Base-by-base conservation (phyloP, 2,888 invertebrate genomes). In the Yponomeuta malinellus region DNA sequence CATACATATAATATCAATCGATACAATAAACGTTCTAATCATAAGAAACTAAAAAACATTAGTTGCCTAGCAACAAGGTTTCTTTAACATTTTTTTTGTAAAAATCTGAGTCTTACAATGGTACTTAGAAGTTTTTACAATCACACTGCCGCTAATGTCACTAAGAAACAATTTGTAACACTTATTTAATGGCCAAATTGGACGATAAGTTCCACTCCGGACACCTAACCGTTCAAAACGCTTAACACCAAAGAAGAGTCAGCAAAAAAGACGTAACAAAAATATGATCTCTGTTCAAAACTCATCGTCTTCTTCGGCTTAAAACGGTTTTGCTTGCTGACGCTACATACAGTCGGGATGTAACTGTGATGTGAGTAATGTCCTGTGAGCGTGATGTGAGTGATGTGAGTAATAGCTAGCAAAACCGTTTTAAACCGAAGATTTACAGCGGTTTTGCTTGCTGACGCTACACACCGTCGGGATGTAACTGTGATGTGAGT, bases 121-220 rank as follows among this genome's bases (percentile, higher is more conserved):
- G 43, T 43, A 43, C 43, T 43, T 43, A 43, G 43, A 8, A 43
- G 43, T 43, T 43, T 43, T 43, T 43, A 43, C 43, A 59, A 15
- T 15, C 12, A 59, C 12, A 15, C 15, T 2, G 52, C 52, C 8
- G 52, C 52, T 12, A 59, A 59, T 43, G 15, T 59, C 15, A 12
- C 15, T 59, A 59, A 59, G 52, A 59, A 59, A 59, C 52, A 12
- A 59, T 59, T 59, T 65, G 64, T 70, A 68, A 64, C 63, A 68
- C 70, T 64, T 31, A 63, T 71, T 63, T 74, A 74, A 75, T 76
- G 73, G 73, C 67, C 75, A 63, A 75, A 76, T 74, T 73, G 12
- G 74, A 70, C 33, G 63, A 72, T 71, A 63, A 59, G 73, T 71
- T 75, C 73, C 71, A 74, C 73, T 74, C 52, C 52, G 15, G 5